Conservation (phyloP, 92 coral and sea anemone species). For the Phenganax marumi region DNA sequence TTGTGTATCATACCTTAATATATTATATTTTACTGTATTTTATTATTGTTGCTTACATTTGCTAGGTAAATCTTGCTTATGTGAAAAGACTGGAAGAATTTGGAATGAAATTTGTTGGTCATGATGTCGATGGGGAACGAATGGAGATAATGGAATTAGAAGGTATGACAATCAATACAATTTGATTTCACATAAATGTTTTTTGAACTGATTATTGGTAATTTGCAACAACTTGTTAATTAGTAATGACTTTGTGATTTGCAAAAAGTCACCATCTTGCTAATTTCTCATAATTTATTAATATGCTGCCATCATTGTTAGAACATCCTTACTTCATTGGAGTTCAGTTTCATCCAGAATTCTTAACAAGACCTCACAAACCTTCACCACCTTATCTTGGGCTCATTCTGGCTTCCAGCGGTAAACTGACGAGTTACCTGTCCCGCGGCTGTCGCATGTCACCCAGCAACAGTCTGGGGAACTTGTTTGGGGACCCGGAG, state of each 20-base stretch:
- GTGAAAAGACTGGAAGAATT: slow-evolving; percentile 70
- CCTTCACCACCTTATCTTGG: slow-evolving; percentile 97
- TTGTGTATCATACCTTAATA: neutral
- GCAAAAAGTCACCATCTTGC: neutral
- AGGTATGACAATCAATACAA: slow-evolving; percentile 49
- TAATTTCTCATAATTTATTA: neutral
- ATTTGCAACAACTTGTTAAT: neutral
- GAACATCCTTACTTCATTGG: slow-evolving; percentile 97
- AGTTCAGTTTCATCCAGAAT: slow-evolving; percentile 96
- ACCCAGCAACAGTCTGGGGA: slow-evolving; percentile 68
- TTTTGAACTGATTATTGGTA: neutral
- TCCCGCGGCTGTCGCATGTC: slow-evolving; percentile 89
- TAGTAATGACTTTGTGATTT: neutral
- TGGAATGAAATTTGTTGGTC: slow-evolving; percentile 96
- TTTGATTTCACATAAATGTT: neutral
- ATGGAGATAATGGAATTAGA: slow-evolving; percentile 95
- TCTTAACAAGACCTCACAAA: slow-evolving; percentile 91
- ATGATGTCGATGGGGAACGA: slow-evolving; percentile 94
- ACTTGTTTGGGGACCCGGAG: neutral
- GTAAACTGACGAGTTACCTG: slow-evolving; percentile 76
- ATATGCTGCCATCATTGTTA: slow-evolving; percentile 9
- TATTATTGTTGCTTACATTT: neutral
- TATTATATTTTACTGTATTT: neutral
- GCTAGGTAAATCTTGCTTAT: slow-evolving; percentile 68
- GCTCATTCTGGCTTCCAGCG: slow-evolving; percentile 81